These are phyloP conservation scores for Phaethon lepturus DNA, from an alignment of 2,113 vertebrate genomes.

Conservation along the genomic window DNA sequence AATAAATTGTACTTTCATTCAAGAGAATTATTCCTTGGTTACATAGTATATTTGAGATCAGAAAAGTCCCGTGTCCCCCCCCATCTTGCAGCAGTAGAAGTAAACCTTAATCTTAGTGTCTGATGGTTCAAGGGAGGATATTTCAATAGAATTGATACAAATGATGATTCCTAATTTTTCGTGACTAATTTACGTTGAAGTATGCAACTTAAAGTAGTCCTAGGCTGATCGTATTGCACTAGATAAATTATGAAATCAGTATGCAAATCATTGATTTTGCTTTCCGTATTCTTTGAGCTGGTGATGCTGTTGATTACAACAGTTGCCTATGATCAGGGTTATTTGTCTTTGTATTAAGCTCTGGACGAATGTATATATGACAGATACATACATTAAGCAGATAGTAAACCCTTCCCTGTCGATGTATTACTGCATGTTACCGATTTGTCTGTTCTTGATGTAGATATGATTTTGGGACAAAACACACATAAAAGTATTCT, in stretches of 20 bases:
- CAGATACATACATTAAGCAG: neutral
- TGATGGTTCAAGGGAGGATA: neutral
- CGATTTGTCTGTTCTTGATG: neutral
- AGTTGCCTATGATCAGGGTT: neutral
- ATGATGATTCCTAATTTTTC: neutral
- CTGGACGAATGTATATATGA: neutral
- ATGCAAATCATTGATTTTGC: neutral
- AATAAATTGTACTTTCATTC: too few species aligned
- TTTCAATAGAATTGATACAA: neutral
- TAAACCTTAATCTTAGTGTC: neutral
- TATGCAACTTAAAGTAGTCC: neutral
- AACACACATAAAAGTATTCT: accelerated
- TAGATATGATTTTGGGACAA: neutral
- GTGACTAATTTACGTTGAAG: neutral
- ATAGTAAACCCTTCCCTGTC: neutral
- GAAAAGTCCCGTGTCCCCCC: too few species aligned
- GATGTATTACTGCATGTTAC: neutral
- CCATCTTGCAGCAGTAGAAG: too few species aligned
- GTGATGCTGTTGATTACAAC: neutral
- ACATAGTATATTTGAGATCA: too few species aligned
- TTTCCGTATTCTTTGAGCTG: neutral
- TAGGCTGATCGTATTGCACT: neutral
- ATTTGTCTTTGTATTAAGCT: neutral
- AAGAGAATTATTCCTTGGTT: too few species aligned
- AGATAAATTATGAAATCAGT: neutral